Base-by-base conservation (phyloP, 2,888 invertebrate species). In the Tolmerus cingulatus region DNA sequence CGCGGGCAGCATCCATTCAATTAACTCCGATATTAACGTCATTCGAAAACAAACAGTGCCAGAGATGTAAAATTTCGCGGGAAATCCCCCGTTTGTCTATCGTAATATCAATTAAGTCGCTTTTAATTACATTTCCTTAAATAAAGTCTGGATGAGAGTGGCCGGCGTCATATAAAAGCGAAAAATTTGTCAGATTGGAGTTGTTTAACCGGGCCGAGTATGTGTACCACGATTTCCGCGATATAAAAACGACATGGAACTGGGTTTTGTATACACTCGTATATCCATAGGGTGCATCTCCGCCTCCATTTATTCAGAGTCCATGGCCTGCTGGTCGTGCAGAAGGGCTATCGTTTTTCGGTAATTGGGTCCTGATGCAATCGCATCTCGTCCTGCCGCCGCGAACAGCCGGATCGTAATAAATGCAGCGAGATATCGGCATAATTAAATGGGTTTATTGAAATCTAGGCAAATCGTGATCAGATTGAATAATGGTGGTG, bases 401-500 rank as follows among this genome's bases (percentile, higher is more conserved):
- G 76, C 37, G 19, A 76, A 34, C 76, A 76, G 2, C n/a, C 76
- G 37, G 40, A 37, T 76, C 16, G 27, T 27, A 51, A 79, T 30
- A 40, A 46, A 46, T 30, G 30, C 12, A 51, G 51, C 27, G 43
- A 46, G 79, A 79, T 79, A 46, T 79, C 79, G 79, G 51, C 51
- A 40, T 79, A 79, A 79, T 79, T 79, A 79, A 79, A 79, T 79
- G 79, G 30, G 46, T 79, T 79, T 76, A 79, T 79, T 79, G 79
- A 79, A 79, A 79, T 79, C 43, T 79, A 79, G 43, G 16, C 46
- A 46, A 46, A 46, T 79, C 79, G 79, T 79, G 79, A 40, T 46
- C 43, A 3, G 79, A 5, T 8, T 79, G 30, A 79, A 19, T 79
- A 46, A 79, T 79, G 79, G 12, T 8, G 0, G n/a, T 51, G 51